A percentile compares a stretch with the other conserved stretches of the same genome.
phyloP scores from a whole-genome alignment of 1,140 invertebrate genomes.

The Kradibia gibbosae region DNA sequence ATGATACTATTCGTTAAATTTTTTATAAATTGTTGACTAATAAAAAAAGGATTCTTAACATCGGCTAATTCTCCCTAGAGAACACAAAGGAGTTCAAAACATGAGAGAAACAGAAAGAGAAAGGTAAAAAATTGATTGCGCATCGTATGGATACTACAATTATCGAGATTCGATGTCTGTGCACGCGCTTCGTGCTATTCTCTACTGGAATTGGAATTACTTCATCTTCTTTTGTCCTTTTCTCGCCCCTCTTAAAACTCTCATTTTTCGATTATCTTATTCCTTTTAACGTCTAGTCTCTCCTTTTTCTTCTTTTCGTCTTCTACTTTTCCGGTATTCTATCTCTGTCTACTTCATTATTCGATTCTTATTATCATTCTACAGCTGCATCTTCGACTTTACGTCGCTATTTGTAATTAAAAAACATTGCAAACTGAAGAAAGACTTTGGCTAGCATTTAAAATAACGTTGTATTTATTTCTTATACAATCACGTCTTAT shows the following conservation, averaged over 20 bases:
- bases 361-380: too few species aligned
- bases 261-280: constrained; percentile 39
- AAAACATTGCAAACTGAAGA: too few species aligned
- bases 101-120: background rate
- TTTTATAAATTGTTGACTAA: constrained; percentile 7
- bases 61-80: constrained; percentile 26
- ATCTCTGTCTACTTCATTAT: too few species aligned
- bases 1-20: background rate
- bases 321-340: background rate
- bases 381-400: too few species aligned
- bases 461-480: too few species aligned
- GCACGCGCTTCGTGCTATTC: background rate
- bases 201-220: constrained; percentile 38
- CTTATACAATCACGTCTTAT: too few species aligned
- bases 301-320: background rate
- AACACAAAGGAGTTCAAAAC: background rate
- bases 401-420: too few species aligned
- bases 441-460: too few species aligned
- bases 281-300: constrained; percentile 24
- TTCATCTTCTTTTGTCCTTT: constrained; percentile 37
- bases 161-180: constrained; percentile 35
- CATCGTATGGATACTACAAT: constrained; percentile 30
- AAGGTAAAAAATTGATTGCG: constrained; percentile 36
- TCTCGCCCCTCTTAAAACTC: constrained; percentile 6
- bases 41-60: background rate